Conservation (phyloP, 2,797 vertebrate species). For the Sparus aurata region DNA sequence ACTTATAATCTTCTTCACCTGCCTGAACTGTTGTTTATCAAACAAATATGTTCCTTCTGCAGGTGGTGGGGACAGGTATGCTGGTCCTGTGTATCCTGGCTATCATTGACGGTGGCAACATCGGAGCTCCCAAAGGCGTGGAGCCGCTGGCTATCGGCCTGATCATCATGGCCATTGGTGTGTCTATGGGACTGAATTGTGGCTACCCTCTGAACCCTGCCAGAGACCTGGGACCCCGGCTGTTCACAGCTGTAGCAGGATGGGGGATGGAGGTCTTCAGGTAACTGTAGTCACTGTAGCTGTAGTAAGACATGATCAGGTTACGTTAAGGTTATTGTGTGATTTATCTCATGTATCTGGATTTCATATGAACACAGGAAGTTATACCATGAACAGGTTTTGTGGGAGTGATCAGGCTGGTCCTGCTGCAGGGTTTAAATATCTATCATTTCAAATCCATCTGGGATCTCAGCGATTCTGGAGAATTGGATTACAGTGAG, state of each 20-base stretch:
- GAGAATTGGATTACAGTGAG: too few relatives aligned
- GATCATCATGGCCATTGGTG: conserved; percentile 90
- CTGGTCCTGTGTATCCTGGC: conserved; percentile 93
- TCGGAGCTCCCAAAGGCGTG: conserved; percentile 90
- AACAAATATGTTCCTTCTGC: conserved; percentile 26
- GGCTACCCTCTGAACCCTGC: conserved; percentile 97
- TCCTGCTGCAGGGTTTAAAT: neutral
- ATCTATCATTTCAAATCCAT: too few relatives aligned
- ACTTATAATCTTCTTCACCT: neutral
- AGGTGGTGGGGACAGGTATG: conserved; percentile 93
- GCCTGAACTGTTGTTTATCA: neutral
- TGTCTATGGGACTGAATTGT: conserved; percentile 94
- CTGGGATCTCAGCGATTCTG: too few relatives aligned
- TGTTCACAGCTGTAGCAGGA: conserved; percentile 94
- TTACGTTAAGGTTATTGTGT: neutral
- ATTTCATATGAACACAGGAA: neutral
- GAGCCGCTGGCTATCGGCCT: conserved; percentile 93
- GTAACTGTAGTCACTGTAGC: conserved; percentile 77
- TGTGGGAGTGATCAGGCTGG: neutral
- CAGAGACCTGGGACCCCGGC: conserved; percentile 93
- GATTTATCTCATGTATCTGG: neutral
- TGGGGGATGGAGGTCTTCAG: conserved; percentile 98
- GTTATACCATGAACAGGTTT: neutral
- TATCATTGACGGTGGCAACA: conserved; percentile 92
- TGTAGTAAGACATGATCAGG: too few relatives aligned